Evolutionary conservation across 2,888 invertebrate species (phyloP).

Genomic region (Trichopria drosophilae): DNA sequence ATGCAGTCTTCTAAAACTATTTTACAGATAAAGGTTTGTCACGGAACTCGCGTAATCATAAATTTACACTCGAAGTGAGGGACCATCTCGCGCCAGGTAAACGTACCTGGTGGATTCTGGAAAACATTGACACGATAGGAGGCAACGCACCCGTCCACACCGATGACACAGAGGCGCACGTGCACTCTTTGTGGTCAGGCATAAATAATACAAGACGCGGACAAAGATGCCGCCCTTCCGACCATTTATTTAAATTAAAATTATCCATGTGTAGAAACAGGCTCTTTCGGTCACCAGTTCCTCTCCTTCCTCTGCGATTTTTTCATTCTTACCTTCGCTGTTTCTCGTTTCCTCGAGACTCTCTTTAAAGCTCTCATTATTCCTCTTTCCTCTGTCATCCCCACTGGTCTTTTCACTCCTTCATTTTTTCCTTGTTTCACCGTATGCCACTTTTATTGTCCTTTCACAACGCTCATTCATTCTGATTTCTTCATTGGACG

Average conservation of each 20-base stretch:
- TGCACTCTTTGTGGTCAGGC: conserved; percentile 53
- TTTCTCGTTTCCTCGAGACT: too few species aligned
- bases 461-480: too few species aligned
- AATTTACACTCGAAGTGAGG: too few species aligned
- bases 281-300: conserved; percentile 8
- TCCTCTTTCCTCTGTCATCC: conserved; percentile 33
- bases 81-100: too few species aligned
- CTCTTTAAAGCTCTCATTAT: too few species aligned
- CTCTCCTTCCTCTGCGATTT: too few species aligned
- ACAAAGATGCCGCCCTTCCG: conserved; percentile 58
- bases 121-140: conserved; percentile 51
- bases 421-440: conserved; percentile 26
- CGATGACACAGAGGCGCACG: conserved; percentile 58
- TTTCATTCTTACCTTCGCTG: too few species aligned
- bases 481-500: too few species aligned
- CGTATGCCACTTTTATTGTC: too few species aligned
- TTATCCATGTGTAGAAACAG: conserved; percentile 47
- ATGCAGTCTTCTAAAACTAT: too few species aligned
- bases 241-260: conserved; percentile 60
- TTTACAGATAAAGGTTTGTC: too few species aligned
- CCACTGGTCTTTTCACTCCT: conserved; percentile 21
- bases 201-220: conserved; percentile 58
- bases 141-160: conserved; percentile 44
- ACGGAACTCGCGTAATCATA: too few species aligned
- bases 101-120: conserved; percentile 48